Evolutionary conservation across 2,888 invertebrate species (phyloP).

Genomic region (Chorisops tibialis): DNA sequence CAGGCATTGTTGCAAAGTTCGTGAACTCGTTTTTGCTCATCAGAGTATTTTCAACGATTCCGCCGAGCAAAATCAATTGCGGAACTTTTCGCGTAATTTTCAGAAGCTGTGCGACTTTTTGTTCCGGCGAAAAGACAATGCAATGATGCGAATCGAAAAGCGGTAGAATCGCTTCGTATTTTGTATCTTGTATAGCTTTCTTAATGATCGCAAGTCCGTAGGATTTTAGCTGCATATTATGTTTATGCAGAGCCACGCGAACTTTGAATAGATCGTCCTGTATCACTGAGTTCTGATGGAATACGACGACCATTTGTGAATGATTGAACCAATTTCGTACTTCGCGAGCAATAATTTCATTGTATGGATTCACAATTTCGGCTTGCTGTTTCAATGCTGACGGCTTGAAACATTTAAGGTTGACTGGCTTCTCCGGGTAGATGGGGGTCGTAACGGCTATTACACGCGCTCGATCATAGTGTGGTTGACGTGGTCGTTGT

Average conservation of each 20-base stretch:
- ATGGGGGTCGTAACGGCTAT: constrained; percentile 64
- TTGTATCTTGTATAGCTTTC: constrained; percentile 64
- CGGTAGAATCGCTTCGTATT: constrained; percentile 63
- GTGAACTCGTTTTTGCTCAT: constrained; percentile 67
- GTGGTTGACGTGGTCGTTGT: constrained; percentile 67
- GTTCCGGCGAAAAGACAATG: constrained; percentile 68
- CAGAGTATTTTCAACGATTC: constrained; percentile 67
- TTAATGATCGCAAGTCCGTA: constrained; percentile 65
- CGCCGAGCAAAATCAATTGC: constrained; percentile 70
- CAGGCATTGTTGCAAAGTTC: constrained; percentile 63
- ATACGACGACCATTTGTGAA: constrained; percentile 68
- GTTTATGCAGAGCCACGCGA: constrained; percentile 60
- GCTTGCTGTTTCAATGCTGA: constrained; percentile 37
- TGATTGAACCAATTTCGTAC: constrained; percentile 66
- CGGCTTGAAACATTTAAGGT: constrained; percentile 56
- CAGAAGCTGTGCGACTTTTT: constrained; percentile 59
- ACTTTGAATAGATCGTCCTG: constrained; percentile 64
- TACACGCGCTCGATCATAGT: constrained; percentile 65
- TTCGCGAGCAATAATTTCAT: constrained; percentile 69
- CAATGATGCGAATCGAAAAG: constrained; percentile 64
- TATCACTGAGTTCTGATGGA: constrained; percentile 70
- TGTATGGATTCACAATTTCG: constrained; percentile 65
- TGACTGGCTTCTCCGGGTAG: constrained; percentile 56
- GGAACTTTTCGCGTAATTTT: constrained; percentile 68
- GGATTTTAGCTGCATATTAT: constrained; percentile 65